These are phyloP conservation scores for Aix galericulata DNA, from an alignment of 2,113 vertebrate species.

Conservation along the genomic window DNA sequence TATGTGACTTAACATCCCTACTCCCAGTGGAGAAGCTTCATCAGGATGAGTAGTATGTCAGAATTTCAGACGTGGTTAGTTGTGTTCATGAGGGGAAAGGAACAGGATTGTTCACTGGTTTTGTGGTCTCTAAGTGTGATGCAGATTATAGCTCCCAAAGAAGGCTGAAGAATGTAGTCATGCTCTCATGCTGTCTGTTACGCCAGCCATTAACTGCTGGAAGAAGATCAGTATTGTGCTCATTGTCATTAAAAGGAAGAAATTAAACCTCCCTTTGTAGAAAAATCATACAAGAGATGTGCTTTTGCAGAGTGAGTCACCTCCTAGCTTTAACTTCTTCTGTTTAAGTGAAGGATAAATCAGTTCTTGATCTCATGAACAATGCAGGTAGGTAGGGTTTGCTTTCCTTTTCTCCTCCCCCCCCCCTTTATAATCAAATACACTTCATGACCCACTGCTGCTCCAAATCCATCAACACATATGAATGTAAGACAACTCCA, in stretches of 20 bases:
- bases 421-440: conserved; percentile 14
- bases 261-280: conserved; percentile 41
- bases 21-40: background rate
- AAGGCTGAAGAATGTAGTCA: background rate
- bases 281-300: conserved; percentile 40
- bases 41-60: background rate
- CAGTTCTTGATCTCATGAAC: conserved; percentile 23
- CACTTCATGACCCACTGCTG: conserved; percentile 29
- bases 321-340: conserved; percentile 32
- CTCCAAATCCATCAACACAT: conserved; percentile 44
- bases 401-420: background rate
- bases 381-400: conserved; percentile 17
- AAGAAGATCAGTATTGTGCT: conserved; percentile 29
- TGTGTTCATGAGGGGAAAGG: background rate
- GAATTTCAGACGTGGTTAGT: background rate
- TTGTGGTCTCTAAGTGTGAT: background rate
- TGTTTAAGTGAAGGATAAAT: conserved; percentile 38
- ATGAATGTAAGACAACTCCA: conserved; percentile 15
- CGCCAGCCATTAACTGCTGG: conserved; percentile 43
- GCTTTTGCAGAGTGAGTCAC: conserved; percentile 63
- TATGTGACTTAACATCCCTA: background rate
- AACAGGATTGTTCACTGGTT: background rate
- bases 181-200: conserved; percentile 22
- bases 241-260: conserved; percentile 35
- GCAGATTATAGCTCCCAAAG: conserved; percentile 4